A percentile compares a stretch with the other conserved stretches of the same genome.
These are phyloP conservation scores for Calosoma granatense DNA, from an alignment of 1,140 invertebrate species.

Conservation along the genomic window DNA sequence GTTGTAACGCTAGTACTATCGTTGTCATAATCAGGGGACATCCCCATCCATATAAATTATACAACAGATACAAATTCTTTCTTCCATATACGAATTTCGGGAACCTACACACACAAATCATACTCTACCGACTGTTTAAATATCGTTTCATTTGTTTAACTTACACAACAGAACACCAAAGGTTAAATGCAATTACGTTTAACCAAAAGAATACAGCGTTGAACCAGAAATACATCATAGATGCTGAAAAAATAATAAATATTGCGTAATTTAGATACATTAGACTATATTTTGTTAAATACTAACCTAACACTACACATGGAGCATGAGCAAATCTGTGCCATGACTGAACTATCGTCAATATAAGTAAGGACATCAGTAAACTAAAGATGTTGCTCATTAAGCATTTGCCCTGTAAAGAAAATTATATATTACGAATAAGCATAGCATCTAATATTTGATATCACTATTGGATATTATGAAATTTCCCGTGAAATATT, in stretches of 20 bases:
- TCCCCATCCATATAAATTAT: slow-evolving; percentile 47
- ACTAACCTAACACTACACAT: slow-evolving; percentile 40
- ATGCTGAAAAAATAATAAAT: slow-evolving; percentile 35
- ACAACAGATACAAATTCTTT: slow-evolving; percentile 38
- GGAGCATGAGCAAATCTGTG: slow-evolving; percentile 29
- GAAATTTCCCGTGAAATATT: no score
- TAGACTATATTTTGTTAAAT: neutral
- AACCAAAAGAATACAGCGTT: slow-evolving; percentile 56
- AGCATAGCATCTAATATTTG: no score
- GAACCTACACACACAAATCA: slow-evolving; percentile 33
- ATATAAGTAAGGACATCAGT: slow-evolving; percentile 41
- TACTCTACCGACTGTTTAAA: no score
- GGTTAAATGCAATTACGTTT: slow-evolving; percentile 52
- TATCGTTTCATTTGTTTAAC: no score
- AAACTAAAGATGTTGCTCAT: slow-evolving; percentile 44
- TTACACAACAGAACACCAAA: slow-evolving; percentile 50
- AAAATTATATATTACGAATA: no score
- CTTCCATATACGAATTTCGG: slow-evolving; percentile 34
- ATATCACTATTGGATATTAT: no score
- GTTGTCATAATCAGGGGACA: slow-evolving; percentile 41
- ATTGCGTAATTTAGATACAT: no score
- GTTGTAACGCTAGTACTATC: slow-evolving; percentile 39
- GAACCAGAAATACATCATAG: slow-evolving; percentile 49
- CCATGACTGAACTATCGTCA: slow-evolving; percentile 41
- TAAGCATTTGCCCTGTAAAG: slow-evolving; percentile 44